Evolutionary conservation across 1,140 invertebrate genomes (phyloP).

Genomic region (Trichonephila clavipes): DNA sequence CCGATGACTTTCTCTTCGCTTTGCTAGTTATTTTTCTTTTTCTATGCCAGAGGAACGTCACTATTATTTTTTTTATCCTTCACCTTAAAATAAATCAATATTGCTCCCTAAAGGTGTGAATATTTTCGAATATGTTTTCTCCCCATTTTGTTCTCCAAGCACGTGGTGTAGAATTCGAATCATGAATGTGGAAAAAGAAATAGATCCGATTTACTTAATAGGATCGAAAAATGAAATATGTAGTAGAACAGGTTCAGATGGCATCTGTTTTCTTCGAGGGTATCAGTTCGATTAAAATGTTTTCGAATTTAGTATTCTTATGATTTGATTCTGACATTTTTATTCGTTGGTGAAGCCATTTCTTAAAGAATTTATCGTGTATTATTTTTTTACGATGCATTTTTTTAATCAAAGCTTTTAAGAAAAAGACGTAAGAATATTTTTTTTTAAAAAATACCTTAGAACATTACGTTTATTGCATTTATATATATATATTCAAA

Average conservation of each 20-base stretch:
- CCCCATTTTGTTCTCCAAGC: background rate
- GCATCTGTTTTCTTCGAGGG: background rate
- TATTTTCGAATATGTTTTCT: slow-evolving; percentile 17
- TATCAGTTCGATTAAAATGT: background rate
- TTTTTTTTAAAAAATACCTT: too few relatives aligned
- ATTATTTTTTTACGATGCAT: too few relatives aligned
- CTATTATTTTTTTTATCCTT: slow-evolving; percentile 3
- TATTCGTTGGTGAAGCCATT: too few relatives aligned
- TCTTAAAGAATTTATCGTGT: too few relatives aligned
- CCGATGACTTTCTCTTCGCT: slow-evolving; percentile 49
- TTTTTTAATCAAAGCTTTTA: too few relatives aligned
- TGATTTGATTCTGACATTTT: too few relatives aligned
- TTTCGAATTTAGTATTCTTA: too few relatives aligned
- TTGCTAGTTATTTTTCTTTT: slow-evolving; percentile 40
- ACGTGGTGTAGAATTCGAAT: background rate
- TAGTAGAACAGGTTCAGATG: background rate
- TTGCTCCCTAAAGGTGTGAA: background rate
- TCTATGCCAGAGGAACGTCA: background rate
- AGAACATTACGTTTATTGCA: too few relatives aligned
- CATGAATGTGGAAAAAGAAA: background rate
- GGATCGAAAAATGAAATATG: background rate
- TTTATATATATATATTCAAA: too few relatives aligned
- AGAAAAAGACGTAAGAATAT: too few relatives aligned
- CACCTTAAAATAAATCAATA: slow-evolving; percentile 44
- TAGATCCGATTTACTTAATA: background rate